Percentiles rank a stretch among this genome's conserved stretches.
Conservation (phyloP, 2,797 vertebrate species). For the Lindbergichthys nudifrons region DNA sequence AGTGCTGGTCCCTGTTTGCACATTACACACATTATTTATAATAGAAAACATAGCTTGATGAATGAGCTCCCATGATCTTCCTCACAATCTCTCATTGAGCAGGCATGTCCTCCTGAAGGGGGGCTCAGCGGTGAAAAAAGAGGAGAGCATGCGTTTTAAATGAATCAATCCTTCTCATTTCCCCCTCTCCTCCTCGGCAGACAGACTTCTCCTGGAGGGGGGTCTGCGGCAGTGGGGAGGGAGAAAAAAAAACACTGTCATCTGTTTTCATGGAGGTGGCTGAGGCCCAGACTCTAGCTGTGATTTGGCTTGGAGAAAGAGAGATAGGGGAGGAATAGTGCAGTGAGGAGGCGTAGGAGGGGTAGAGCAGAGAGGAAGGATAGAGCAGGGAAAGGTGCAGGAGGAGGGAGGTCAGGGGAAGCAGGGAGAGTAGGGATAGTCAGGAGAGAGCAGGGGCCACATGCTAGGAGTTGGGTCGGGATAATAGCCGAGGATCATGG, state of each 20-base stretch:
- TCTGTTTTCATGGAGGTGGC: constrained; percentile 75
- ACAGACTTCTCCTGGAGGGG: constrained; percentile 64
- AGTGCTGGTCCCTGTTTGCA: constrained; percentile 59
- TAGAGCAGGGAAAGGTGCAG: constrained; percentile 9
- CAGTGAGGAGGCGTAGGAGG: constrained; percentile 1
- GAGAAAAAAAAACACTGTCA: constrained; percentile 61
- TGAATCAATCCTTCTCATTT: constrained; percentile 75
- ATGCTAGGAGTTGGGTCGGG: constrained; percentile 53
- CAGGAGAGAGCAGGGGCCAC: constrained; percentile 45
- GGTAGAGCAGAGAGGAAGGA: constrained; percentile 27
- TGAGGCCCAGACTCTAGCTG: constrained; percentile 67
- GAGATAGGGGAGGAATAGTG: constrained; percentile 18
- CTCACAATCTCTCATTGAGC: constrained; percentile 60
- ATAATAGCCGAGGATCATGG: constrained; percentile 65
- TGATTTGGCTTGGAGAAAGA: constrained; percentile 49
- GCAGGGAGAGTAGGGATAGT: constrained; percentile 11
- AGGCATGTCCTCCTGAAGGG: constrained; percentile 55
- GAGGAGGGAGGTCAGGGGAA: constrained; percentile 22
- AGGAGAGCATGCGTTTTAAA: constrained; percentile 69
- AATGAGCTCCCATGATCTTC: constrained; percentile 64
- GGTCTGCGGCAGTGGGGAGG: constrained; percentile 60
- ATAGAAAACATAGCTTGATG: constrained; percentile 60
- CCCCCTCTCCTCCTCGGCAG: constrained; percentile 60
- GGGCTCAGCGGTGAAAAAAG: constrained; percentile 52
- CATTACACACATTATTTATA: constrained; percentile 67